These are phyloP conservation scores for Aricia agestis DNA, from an alignment of 1,140 invertebrate genomes.

Conservation along the genomic window DNA sequence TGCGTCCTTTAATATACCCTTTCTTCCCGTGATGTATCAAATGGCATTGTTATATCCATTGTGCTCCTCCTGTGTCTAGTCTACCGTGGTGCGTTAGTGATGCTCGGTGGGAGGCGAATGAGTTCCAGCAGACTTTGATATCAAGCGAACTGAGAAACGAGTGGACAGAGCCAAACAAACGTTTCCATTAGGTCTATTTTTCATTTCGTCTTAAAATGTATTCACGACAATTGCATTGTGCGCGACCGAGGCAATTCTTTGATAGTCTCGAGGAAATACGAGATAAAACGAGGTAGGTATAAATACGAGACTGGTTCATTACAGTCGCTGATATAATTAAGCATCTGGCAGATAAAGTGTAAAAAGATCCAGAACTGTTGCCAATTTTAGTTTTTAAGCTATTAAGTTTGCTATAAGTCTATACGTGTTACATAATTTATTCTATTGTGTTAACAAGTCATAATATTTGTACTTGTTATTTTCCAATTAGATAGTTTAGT, in stretches of 20 bases:
- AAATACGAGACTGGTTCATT: too few relatives aligned
- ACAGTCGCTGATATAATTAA: too few relatives aligned
- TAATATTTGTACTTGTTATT: too few relatives aligned
- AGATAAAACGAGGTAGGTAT: too few relatives aligned
- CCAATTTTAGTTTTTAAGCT: too few relatives aligned
- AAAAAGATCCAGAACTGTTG: too few relatives aligned
- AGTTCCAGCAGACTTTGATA: slow-evolving; percentile 5
- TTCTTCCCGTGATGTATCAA: not conserved
- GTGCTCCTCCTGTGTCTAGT: not conserved
- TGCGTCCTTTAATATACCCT: not conserved
- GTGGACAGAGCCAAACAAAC: not conserved
- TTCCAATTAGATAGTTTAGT: too few relatives aligned
- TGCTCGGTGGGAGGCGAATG: not conserved
- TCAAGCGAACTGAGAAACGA: slow-evolving; percentile 12
- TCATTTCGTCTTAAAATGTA: not conserved
- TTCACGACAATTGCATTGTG: not conserved
- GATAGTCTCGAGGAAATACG: not conserved
- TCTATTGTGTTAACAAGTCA: too few relatives aligned
- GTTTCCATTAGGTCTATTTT: slow-evolving; percentile 8
- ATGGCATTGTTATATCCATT: slow-evolving; percentile 9
- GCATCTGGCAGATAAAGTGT: too few relatives aligned
- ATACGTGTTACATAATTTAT: too few relatives aligned
- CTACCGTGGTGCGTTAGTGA: slow-evolving; percentile 10
- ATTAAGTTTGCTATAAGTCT: too few relatives aligned
- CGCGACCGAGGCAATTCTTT: not conserved